phyloP scores from a whole-genome alignment of 2,797 vertebrate genomes.

The Coregonus ussuriensis region DNA sequence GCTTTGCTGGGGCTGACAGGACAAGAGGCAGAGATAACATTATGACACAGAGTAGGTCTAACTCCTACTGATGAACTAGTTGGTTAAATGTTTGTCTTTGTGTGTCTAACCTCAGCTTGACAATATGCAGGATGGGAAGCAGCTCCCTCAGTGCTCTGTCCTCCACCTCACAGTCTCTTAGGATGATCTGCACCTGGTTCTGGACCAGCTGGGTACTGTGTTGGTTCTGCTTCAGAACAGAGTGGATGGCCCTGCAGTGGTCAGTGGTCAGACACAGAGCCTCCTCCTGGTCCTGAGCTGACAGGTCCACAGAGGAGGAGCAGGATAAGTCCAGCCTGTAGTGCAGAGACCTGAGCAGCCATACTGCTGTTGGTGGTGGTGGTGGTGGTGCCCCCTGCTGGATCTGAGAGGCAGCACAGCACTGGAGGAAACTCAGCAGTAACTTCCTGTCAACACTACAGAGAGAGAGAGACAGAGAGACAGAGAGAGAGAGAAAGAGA shows the following conservation, averaged over 20 bases:
- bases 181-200: conserved; percentile 34
- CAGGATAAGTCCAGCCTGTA: conserved; percentile 47
- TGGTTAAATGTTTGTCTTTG: not conserved
- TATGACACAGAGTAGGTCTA: not conserved
- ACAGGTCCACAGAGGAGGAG: conserved; percentile 37
- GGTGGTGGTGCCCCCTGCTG: too few relatives aligned
- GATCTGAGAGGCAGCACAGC: conserved; percentile 37
- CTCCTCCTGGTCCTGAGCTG: conserved; percentile 18
- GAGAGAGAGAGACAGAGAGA: not conserved
- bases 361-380: conserved; percentile 3
- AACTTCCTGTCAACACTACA: conserved; percentile 51
- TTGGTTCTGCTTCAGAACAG: conserved; percentile 38
- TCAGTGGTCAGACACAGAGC: conserved; percentile 36
- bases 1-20: conserved; percentile 37
- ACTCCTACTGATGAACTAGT: not conserved
- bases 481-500: too few relatives aligned
- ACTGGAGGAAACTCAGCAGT: conserved; percentile 54
- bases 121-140: conserved; percentile 41
- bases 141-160: conserved; percentile 49
- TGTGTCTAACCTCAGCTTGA: conserved; percentile 32
- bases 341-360: conserved; percentile 33
- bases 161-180: conserved; percentile 56
- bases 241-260: conserved; percentile 34
- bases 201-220: not conserved
- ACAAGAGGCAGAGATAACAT: not conserved